Base-by-base conservation (phyloP, 2,888 invertebrate genomes). In the Acronicta aceris region DNA sequence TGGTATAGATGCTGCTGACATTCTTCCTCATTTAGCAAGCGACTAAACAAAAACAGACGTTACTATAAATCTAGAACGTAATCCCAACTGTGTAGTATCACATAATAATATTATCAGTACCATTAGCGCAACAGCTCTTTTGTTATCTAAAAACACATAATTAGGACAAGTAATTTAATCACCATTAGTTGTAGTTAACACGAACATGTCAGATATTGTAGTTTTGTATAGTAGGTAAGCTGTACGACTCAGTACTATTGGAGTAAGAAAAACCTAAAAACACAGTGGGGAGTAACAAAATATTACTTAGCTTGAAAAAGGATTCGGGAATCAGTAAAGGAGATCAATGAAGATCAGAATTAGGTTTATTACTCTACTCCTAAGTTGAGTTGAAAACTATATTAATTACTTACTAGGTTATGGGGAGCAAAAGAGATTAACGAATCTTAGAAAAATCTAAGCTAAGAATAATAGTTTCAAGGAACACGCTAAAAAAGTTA, bases 161-260 rank as follows among this genome's bases (percentile, higher is more conserved):
- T 82, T 81, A 79, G 76, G 71, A 68, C 76, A 65, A 68, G 78
- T 75, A 74, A 78, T 79, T 79, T 77, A 78, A 74, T 76, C 71
- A 73, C 69, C 72, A 73, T 78, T 78, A 79, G 76, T 71, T 75
- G 71, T 74, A 70, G 59, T 69, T 70, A 69, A 76, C 74, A 72
- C 69, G 68, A 69, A 60, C 59, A 67, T 65, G 70, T 65, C 62
- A 70, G 71, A 77, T 71, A 67, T 73, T 72, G 70, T 69, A 63
- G 55, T 71, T 74, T 76, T 50, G 50, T 67, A 76, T 69, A n/a
- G 36, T 46, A 27, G 40, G 9, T 46, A 27, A 42, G 9, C 5
- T 12, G n/a, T 15, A 30, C 21, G 21, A 21, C 21, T 21, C 21
- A 21, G 4, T 21, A 21, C 21, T 21, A 21, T 3, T 21, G 21